Evolutionary conservation across 2,113 vertebrate species (phyloP).

Genomic region (Cephalopterus ornatus): DNA sequence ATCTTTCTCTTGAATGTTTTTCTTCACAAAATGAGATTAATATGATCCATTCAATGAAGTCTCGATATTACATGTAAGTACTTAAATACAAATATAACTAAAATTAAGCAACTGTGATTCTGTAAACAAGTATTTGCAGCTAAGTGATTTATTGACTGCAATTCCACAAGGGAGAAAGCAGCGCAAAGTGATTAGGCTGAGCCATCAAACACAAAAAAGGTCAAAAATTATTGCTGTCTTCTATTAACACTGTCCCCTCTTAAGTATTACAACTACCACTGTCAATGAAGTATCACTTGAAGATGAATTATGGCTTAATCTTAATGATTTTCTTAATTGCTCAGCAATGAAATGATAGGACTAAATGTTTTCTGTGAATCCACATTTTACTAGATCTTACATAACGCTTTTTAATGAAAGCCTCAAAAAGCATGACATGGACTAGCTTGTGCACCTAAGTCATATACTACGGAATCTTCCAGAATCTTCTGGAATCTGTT

Average conservation of each 20-base stretch:
- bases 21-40: background rate
- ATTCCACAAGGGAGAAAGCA: background rate
- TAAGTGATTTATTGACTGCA: background rate
- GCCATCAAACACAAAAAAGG: background rate
- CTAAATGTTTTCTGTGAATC: background rate
- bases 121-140: background rate
- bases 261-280: background rate
- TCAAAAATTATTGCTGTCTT: background rate
- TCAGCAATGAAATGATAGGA: background rate
- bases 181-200: background rate
- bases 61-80: background rate
- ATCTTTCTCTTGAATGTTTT: background rate
- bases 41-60: background rate
- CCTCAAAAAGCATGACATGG: background rate
- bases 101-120: background rate
- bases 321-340: background rate
- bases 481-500: background rate
- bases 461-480: background rate
- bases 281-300: background rate
- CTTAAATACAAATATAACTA: background rate
- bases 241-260: background rate
- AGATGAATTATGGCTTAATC: background rate
- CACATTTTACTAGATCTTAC: background rate
- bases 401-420: background rate
- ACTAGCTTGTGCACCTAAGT: background rate